Base-by-base conservation (phyloP, 1,140 invertebrate species). In the Colletes latitarsis region DNA sequence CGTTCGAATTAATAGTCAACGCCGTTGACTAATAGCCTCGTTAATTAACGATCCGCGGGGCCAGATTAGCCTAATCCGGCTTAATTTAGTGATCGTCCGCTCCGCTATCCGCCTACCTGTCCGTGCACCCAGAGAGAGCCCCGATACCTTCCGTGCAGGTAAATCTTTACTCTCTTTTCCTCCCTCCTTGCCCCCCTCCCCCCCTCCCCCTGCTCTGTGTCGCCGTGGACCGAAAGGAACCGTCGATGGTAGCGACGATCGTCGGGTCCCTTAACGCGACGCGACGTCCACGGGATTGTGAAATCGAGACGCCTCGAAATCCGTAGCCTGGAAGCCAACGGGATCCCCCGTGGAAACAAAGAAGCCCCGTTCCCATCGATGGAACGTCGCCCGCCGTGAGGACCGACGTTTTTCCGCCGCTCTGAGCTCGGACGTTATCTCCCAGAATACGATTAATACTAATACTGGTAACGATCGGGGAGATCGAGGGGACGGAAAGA, bases 41-140 rank as follows among this genome's bases (percentile, higher is more conserved):
- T 91, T 90, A 91, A 91, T 90, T 91, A 91, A 91, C 88, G 86
- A 89, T 91, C 90, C 83, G 85, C 85, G 77, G 83, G 77, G 68
- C 77, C 88, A 87, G 90, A 91, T 91, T 91, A 90, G 86, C 70
- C 88, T 89, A 89, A 90, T 90, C 88, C 86, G 88, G 81, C 88
- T 91, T 89, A 91, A 91, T 91, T 91, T 90, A 91, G 88, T 86
- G 88, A 89, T 89, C 88, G 85, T 81, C 81, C 83, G 83, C 79
- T 76, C 74, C 76, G 73, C 71, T 81, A 82, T 87, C 78, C 82
- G 66, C 85, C 85, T 87, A 87, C 84, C 85, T 87, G 84, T 85
- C 79, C 53, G 21, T 21, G 64, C 30, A 52, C 57, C 49, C 57
- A 10, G 53, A 62, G 76, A 46, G 53, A 77, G 19, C 60, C 69